A percentile compares a stretch with the other conserved stretches of the same genome.
phyloP scores from a whole-genome alignment of 2,113 vertebrate species.

The Spea multiplicata region DNA sequence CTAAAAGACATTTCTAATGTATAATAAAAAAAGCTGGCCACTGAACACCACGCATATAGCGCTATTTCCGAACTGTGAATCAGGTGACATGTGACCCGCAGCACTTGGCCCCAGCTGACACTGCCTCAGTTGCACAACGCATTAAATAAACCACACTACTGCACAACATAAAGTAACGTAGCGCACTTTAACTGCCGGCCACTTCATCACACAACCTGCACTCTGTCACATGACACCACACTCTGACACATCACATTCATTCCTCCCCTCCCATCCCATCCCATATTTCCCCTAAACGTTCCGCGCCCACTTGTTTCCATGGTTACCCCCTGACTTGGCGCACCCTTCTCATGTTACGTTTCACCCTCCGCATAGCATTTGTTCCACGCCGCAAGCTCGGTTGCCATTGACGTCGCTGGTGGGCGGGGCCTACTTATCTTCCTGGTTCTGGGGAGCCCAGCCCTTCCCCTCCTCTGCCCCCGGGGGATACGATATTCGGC shows the following conservation, averaged over 20 bases:
- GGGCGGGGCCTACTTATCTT: constrained; percentile 14
- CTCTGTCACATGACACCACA: not conserved
- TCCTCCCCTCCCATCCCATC: not conserved
- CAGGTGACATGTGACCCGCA: no score
- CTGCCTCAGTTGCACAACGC: no score
- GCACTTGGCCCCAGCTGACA: no score
- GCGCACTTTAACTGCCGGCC: no score
- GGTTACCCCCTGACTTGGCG: not conserved
- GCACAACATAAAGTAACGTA: no score
- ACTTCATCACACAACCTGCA: not conserved
- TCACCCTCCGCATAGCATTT: not conserved
- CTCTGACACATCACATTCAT: not conserved
- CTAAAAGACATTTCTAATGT: no score
- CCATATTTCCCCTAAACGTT: not conserved
- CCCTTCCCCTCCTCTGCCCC: not conserved
- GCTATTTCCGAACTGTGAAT: no score
- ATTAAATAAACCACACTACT: no score
- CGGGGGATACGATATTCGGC: constrained; percentile 2
- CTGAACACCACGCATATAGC: no score
- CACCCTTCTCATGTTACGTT: not conserved
- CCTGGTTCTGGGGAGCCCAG: not conserved
- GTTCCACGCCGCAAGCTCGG: not conserved
- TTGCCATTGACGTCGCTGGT: not conserved
- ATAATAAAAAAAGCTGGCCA: no score
- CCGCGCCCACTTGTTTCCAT: not conserved